Conservation (phyloP, 2,113 vertebrate genomes). For the Anhinga anhinga region DNA sequence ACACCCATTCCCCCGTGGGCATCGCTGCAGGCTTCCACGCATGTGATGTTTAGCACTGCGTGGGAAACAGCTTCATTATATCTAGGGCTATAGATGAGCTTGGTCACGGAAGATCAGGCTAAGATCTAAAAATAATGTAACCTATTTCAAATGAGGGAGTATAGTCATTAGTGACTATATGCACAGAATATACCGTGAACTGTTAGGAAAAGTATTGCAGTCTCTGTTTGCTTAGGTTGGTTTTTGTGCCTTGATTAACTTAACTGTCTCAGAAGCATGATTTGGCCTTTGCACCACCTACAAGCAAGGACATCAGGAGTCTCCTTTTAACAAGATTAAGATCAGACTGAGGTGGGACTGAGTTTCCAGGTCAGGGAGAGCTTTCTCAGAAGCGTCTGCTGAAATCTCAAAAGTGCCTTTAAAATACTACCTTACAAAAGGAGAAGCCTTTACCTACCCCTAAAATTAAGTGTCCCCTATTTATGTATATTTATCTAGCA, state of each 20-base stretch:
- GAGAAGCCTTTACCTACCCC: not conserved
- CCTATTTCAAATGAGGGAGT: not conserved
- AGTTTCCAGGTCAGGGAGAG: not conserved
- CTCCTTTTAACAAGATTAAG: not conserved
- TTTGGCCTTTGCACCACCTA: not conserved
- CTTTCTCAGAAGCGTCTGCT: not conserved
- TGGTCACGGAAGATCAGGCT: not conserved
- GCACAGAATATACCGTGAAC: not conserved
- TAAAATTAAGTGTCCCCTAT: not conserved
- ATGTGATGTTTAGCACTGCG: rapidly evolving
- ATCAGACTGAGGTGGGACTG: not conserved
- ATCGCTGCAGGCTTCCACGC: not conserved
- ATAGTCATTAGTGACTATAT: not conserved
- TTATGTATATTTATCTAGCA: not conserved
- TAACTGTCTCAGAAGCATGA: not conserved
- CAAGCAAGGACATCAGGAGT: not conserved
- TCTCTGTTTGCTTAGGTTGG: not conserved
- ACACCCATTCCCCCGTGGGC: not conserved
- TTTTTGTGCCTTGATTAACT: not conserved
- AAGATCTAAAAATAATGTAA: not conserved
- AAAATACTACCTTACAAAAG: not conserved
- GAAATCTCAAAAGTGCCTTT: not conserved
- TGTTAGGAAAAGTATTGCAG: not conserved
- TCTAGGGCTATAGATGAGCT: not conserved
- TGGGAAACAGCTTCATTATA: not conserved